Evolutionary conservation across 2,888 invertebrate genomes (phyloP).

Genomic region (Notocelia uddmanniana): DNA sequence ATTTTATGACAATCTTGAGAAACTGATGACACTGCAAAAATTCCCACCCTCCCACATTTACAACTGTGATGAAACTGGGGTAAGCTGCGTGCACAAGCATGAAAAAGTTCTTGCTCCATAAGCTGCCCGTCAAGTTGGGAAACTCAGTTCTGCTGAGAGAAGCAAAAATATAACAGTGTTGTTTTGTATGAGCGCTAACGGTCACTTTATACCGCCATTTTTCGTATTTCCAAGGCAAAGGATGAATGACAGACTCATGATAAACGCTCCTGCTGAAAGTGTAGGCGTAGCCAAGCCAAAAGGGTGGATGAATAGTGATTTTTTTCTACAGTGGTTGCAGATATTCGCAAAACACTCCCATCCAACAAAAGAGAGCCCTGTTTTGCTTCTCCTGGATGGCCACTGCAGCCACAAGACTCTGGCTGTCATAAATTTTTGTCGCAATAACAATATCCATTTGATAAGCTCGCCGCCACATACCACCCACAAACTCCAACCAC

Average conservation of each 20-base stretch:
- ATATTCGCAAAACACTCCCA: constrained; percentile 7
- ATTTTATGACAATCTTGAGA: background rate
- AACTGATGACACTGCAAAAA: background rate
- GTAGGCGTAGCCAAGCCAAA: constrained; percentile 49
- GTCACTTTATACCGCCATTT: constrained; percentile 50
- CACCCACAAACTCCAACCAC: background rate
- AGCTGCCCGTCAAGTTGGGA: background rate
- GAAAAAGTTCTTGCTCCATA: no score
- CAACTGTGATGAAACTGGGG: background rate
- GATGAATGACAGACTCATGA: constrained; percentile 50
- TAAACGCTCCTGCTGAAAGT: constrained; percentile 50
- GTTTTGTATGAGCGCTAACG: constrained; percentile 12
- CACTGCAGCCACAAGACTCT: background rate
- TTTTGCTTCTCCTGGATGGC: background rate
- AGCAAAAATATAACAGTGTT: constrained; percentile 33
- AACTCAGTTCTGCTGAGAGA: background rate
- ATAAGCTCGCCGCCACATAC: no score
- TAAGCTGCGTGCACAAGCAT: no score
- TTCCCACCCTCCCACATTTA: background rate
- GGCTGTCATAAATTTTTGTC: background rate
- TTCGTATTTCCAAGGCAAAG: constrained; percentile 51
- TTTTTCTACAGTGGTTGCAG: constrained; percentile 48
- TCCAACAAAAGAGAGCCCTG: constrained; percentile 9
- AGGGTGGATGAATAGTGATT: constrained; percentile 51
- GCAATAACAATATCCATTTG: no score